Percentiles rank a stretch among this genome's conserved stretches.
Evolutionary conservation across 2,888 invertebrate genomes (phyloP).

Genomic region (Perizoma flavofasciatum): DNA sequence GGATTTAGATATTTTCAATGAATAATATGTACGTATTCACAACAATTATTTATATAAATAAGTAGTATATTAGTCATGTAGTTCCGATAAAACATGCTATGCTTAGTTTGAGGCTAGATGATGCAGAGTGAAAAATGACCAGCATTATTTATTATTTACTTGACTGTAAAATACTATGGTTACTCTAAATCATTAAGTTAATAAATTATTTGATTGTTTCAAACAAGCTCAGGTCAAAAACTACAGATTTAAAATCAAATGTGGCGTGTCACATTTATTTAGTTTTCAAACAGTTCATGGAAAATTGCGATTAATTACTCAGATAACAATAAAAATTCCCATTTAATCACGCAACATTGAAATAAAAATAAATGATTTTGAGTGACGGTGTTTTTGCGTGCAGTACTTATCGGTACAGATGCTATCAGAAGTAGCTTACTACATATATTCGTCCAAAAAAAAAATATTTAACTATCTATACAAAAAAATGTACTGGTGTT

Average conservation of each 20-base stretch:
- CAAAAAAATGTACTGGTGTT: too few relatives aligned
- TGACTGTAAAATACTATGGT: too few relatives aligned
- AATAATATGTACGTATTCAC: too few relatives aligned
- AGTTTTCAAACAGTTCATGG: slow-evolving; percentile 22
- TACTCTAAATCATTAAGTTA: too few relatives aligned
- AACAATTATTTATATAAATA: too few relatives aligned
- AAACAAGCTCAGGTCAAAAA: neutral
- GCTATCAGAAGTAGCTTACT: neutral
- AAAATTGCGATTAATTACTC: slow-evolving; percentile 23
- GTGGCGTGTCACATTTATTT: slow-evolving; percentile 21
- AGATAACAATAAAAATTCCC: slow-evolving; percentile 23
- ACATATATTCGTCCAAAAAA: neutral
- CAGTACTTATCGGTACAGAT: slow-evolving; percentile 7
- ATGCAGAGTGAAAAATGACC: too few relatives aligned
- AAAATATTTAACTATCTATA: too few relatives aligned
- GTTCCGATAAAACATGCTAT: too few relatives aligned
- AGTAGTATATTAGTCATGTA: too few relatives aligned
- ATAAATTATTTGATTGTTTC: neutral
- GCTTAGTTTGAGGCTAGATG: too few relatives aligned
- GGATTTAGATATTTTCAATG: too few relatives aligned
- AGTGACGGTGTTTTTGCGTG: slow-evolving; percentile 21
- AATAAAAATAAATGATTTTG: slow-evolving; percentile 18
- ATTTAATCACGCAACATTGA: slow-evolving; percentile 22
- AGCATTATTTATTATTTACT: too few relatives aligned
- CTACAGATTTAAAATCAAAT: slow-evolving; percentile 4